Conservation (phyloP, 2,113 vertebrate genomes). For the Oncorhynchus clarkii region DNA sequence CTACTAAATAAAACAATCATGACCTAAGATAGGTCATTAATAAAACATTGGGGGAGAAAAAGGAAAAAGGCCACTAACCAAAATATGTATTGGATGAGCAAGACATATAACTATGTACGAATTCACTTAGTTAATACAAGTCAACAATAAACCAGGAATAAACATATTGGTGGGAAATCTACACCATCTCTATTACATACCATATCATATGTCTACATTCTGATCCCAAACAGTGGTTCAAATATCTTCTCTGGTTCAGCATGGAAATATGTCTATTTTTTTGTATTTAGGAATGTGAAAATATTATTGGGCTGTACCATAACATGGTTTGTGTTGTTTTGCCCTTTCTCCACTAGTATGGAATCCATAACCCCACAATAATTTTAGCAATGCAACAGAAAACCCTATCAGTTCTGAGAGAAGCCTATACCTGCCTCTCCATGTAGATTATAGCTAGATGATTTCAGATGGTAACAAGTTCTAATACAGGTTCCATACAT, state of each 20-base stretch:
- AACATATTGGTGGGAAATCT: not conserved
- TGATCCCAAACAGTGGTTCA: not conserved
- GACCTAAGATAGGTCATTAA: conserved; percentile 74
- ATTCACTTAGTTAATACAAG: not conserved
- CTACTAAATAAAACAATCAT: conserved; percentile 86
- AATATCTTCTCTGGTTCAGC: not conserved
- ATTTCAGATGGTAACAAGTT: conserved; percentile 79
- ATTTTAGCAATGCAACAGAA: conserved; percentile 54
- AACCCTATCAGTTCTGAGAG: conserved; percentile 68
- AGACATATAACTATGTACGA: conserved; percentile 1
- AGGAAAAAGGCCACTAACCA: conserved; percentile 21
- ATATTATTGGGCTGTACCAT: conserved; percentile 17
- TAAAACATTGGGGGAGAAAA: conserved; percentile 44
- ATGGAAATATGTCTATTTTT: conserved; percentile 17
- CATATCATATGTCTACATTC: not conserved
- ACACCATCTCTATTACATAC: not conserved
- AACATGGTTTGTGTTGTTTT: conserved; percentile 1
- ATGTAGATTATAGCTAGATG: conserved; percentile 76
- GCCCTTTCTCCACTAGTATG: conserved; percentile 38
- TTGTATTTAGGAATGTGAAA: not conserved
- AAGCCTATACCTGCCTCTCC: conserved; percentile 77
- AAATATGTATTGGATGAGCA: conserved; percentile 3
- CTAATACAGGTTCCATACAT: conserved; percentile 82
- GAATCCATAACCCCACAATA: conserved; percentile 60
- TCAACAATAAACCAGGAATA: not conserved